Percentiles rank a stretch among this genome's conserved stretches.
phyloP scores from a whole-genome alignment of 2,113 vertebrate genomes.

The Lamprotornis superbus region DNA sequence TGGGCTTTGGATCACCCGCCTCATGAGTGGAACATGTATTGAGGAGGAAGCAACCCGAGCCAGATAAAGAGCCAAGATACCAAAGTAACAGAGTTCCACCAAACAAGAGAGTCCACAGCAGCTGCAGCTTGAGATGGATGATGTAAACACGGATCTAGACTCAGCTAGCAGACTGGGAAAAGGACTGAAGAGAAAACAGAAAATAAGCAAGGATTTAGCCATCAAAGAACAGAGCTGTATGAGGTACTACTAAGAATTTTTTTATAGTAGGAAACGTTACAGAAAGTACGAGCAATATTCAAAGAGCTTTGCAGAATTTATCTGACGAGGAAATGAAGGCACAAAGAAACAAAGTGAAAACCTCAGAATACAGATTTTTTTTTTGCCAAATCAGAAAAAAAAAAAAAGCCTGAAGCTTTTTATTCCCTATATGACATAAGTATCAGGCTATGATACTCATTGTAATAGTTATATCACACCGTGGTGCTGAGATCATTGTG shows the following conservation, averaged over 20 bases:
- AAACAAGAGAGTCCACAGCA: constrained; percentile 56
- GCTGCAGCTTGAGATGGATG: constrained; percentile 55
- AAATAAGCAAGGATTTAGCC: constrained; percentile 6
- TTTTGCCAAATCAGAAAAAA: not conserved
- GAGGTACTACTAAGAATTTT: not conserved
- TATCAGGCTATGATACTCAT: not conserved
- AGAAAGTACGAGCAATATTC: not conserved
- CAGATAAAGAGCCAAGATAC: constrained; percentile 68
- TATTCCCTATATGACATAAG: not conserved
- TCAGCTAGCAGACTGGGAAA: constrained; percentile 11
- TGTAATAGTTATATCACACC: constrained; percentile 30
- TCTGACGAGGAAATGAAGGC: not conserved
- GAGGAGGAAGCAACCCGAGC: constrained; percentile 61
- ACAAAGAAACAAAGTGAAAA: constrained; percentile 3
- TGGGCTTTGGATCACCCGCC: constrained; percentile 60
- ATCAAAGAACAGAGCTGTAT: not conserved
- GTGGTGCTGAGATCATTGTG: constrained; percentile 37
- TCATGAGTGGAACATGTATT: constrained; percentile 57
- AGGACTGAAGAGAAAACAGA: not conserved
- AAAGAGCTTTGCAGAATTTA: not conserved
- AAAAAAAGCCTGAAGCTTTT: not conserved
- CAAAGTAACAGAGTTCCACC: constrained; percentile 59
- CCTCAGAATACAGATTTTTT: not conserved
- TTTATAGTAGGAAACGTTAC: not conserved
- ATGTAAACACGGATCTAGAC: not conserved